phyloP scores from a whole-genome alignment of 2,797 vertebrate species.

The Sus cebifrons region DNA sequence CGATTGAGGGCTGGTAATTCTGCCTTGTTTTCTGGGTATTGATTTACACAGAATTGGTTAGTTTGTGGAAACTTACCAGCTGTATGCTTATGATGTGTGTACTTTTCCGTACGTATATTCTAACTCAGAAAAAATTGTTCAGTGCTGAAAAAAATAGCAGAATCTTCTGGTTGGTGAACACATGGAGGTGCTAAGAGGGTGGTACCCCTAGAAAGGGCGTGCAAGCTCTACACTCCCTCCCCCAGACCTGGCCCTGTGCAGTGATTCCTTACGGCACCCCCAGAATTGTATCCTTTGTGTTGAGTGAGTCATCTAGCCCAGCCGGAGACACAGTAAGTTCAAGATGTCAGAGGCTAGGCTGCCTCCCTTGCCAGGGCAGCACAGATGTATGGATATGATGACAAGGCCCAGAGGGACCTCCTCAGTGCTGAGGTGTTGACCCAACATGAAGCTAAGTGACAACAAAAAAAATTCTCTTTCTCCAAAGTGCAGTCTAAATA shows the following conservation, averaged over 20 bases:
- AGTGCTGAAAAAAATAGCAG: background rate
- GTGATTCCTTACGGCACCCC: background rate
- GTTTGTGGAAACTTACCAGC: background rate
- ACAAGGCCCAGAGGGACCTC: background rate
- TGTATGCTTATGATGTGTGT: background rate
- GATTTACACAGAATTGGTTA: background rate
- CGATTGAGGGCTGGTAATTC: background rate
- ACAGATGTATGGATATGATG: background rate
- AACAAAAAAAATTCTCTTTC: background rate
- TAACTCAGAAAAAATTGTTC: background rate
- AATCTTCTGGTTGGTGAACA: background rate
- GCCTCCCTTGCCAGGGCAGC: background rate
- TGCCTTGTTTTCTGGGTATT: background rate
- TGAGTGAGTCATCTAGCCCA: background rate
- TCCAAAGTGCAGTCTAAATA: background rate
- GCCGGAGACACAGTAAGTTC: background rate
- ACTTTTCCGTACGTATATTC: background rate
- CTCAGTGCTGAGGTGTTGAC: accelerated
- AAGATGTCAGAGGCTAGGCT: background rate
- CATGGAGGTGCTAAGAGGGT: background rate
- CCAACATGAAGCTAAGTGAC: background rate
- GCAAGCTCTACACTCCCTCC: background rate
- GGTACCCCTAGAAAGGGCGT: background rate
- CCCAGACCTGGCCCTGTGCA: no score
- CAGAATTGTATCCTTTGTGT: background rate